Base-by-base conservation (phyloP, 2,888 invertebrate species). In the Mythimna ferrago region DNA sequence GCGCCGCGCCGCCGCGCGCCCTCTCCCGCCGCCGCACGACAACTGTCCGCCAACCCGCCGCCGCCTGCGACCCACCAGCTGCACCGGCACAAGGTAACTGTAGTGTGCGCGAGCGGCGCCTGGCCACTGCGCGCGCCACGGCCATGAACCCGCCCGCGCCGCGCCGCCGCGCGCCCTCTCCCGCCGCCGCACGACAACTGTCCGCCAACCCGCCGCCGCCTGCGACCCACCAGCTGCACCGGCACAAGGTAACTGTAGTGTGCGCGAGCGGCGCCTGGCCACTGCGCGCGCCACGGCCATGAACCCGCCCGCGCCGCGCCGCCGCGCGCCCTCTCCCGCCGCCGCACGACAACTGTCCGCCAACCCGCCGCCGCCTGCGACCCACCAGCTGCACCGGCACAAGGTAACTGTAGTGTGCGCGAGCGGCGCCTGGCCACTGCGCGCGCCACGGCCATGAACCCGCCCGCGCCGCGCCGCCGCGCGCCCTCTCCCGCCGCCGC, bases 121-220 rank as follows among this genome's bases (percentile, higher is more conserved):
- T 44, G 44, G 44, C 14, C 73, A 94, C 41, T 6, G 38, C 38
- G 38, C 38, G 38, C 7, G 38, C 38, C 38, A 38, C 38, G 7
- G 38, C 97, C 77, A 98, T 98, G 98, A 98, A 98, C 94, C 98
- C 41, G n/a, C n/a, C 60, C 60, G 98, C 98, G 80, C 98, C 98
- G 75, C 96, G 97, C 51, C 94, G 96, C 57, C 95, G 95, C 71
- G 94, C 95, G 63, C 92, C 95, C 80, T 95, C 96, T 61, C 95
- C 96, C 75, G 91, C 93, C 72, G 94, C 95, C 87, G 93, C 96
- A 71, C 87, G 96, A 0, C 97, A 94, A 76, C 96, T 96, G 70
- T 96, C 97, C 54, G 97, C 96, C 89, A 97, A 96, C 97, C 97
- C 89, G 82, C 97, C 60, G 60, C 60, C 60, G n/a, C 60, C 11